phyloP scores from a whole-genome alignment of 2,888 invertebrate species.

The Elysia crispata region DNA sequence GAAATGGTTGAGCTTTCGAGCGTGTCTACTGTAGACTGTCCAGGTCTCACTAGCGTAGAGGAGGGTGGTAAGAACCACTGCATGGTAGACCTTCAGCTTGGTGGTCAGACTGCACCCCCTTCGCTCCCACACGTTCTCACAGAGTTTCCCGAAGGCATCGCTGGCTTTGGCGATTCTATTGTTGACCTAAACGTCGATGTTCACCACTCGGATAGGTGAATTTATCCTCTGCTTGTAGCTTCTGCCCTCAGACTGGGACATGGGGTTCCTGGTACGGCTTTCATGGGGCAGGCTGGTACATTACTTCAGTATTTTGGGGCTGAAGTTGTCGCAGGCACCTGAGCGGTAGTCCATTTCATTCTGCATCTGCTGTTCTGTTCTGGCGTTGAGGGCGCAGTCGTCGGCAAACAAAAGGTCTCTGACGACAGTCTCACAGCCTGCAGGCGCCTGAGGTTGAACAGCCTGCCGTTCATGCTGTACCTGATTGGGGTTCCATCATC shows the following conservation, averaged over 20 bases:
- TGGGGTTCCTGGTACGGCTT: too few relatives aligned
- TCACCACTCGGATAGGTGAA: too few relatives aligned
- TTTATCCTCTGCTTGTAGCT: too few relatives aligned
- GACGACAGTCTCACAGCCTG: neutral
- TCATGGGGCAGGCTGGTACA: too few relatives aligned
- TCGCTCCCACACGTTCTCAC: neutral
- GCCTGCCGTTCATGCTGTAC: conserved; percentile 4
- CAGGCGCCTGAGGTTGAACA: conserved; percentile 1
- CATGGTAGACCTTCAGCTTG: conserved; percentile 9
- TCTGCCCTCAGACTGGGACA: conserved; percentile 1
- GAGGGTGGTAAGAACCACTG: too few relatives aligned
- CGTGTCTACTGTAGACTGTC: too few relatives aligned
- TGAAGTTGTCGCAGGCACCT: conserved; percentile 21
- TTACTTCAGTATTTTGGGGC: conserved; percentile 24
- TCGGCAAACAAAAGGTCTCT: conserved; percentile 17
- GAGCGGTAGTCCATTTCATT: neutral
- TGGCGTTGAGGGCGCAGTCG: conserved; percentile 24
- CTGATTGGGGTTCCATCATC: too few relatives aligned
- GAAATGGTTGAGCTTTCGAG: too few relatives aligned
- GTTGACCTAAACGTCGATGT: conserved; percentile 13
- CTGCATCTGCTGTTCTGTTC: too few relatives aligned
- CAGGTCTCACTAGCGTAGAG: too few relatives aligned
- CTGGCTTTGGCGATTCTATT: conserved; percentile 12
- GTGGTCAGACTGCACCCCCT: neutral
- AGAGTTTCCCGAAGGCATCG: conserved; percentile 16